A percentile compares a stretch with the other conserved stretches of the same genome.
Evolutionary conservation across 1,140 invertebrate species (phyloP).

Genomic region (Nilaparvata lugens): DNA sequence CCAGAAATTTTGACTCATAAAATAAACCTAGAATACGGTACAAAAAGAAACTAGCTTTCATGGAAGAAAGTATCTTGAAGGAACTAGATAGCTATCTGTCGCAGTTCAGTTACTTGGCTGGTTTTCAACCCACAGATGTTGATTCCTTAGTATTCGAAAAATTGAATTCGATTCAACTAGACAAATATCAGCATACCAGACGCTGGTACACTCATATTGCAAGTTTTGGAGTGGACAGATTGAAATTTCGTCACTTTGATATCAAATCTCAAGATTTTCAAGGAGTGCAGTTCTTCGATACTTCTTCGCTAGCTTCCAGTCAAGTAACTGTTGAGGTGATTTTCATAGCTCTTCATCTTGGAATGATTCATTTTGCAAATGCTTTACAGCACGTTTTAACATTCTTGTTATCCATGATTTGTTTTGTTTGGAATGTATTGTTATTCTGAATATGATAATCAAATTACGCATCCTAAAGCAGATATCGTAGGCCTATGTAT

Average conservation of each 20-base stretch:
- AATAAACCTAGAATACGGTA: too few relatives aligned
- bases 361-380: slow-evolving; percentile 1
- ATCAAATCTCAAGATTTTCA: slow-evolving; percentile 1
- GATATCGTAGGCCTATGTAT: too few relatives aligned
- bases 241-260: slow-evolving; percentile 4
- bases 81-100: slow-evolving; percentile 21
- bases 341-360: neutral
- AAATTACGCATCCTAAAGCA: slow-evolving; percentile 3
- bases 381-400: neutral
- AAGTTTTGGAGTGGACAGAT: slow-evolving; percentile 12
- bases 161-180: slow-evolving; percentile 8
- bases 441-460: slow-evolving; percentile 2
- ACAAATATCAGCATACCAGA: slow-evolving; percentile 10
- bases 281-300: slow-evolving; percentile 10
- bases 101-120: slow-evolving; percentile 22
- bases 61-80: slow-evolving; percentile 13
- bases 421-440: neutral
- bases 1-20: too few relatives aligned
- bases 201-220: slow-evolving; percentile 23
- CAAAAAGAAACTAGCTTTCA: neutral
- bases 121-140: slow-evolving; percentile 19
- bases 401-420: neutral
- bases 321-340: neutral
- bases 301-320: slow-evolving; percentile 3
- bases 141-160: slow-evolving; percentile 18